These are phyloP conservation scores for Lacanobia oleracea DNA, from an alignment of 2,888 invertebrate species.

Conservation along the genomic window DNA sequence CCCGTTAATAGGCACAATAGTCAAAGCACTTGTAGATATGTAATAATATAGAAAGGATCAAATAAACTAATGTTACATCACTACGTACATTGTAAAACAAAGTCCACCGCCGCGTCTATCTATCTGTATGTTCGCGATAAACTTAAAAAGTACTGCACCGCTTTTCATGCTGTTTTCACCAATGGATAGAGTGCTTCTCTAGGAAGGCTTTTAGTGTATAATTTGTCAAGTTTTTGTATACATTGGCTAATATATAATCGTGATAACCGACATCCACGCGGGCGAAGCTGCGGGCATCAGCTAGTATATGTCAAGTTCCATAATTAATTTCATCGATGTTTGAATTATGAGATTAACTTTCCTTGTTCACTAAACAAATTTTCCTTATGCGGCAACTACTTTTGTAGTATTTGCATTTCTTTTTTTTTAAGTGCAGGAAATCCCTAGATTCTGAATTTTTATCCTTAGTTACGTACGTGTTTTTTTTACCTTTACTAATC, in stretches of 20 bases:
- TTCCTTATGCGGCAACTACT: not conserved
- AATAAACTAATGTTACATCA: slow-evolving; percentile 3
- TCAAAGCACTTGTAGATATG: slow-evolving; percentile 23
- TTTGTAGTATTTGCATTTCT: not conserved
- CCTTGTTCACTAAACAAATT: slow-evolving; percentile 11
- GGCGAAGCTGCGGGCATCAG: no score
- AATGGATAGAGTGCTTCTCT: no score
- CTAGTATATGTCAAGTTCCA: no score
- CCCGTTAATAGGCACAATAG: slow-evolving; percentile 25
- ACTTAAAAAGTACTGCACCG: no score
- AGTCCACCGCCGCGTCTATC: no score
- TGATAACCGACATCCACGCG: no score
- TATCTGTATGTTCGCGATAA: no score
- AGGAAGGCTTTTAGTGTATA: no score
- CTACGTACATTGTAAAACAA: no score
- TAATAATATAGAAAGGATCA: slow-evolving; percentile 16
- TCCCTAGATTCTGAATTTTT: not conserved
- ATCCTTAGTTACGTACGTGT: not conserved
- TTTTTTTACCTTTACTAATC: not conserved
- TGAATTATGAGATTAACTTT: not conserved
- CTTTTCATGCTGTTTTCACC: no score
- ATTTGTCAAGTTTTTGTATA: no score
- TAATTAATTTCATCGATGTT: slow-evolving; percentile 7
- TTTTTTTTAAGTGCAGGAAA: slow-evolving; percentile 10
- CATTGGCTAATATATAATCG: no score